Percentiles rank a stretch among this genome's conserved stretches.
These are phyloP conservation scores for Ailuropoda melanoleuca DNA, from an alignment of 2,113 vertebrate species.

Conservation along the genomic window DNA sequence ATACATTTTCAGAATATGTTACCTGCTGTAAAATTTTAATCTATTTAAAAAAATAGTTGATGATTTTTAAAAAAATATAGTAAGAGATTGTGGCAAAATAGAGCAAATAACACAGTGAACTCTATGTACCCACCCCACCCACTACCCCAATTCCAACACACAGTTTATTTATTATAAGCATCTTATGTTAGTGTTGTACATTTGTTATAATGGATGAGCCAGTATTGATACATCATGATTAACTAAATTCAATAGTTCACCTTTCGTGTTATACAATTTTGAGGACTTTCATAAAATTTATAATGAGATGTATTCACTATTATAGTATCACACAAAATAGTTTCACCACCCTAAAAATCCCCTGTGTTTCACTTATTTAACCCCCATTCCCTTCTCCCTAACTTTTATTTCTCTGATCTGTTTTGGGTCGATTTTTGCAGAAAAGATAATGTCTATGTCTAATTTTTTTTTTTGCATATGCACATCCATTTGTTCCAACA, in stretches of 20 bases:
- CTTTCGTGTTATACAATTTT: neutral
- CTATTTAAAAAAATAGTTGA: neutral
- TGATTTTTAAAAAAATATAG: neutral
- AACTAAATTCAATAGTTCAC: neutral
- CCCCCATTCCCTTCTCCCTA: neutral
- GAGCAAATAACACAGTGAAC: neutral
- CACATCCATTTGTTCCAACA: neutral
- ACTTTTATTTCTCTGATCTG: neutral
- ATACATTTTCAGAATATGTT: neutral
- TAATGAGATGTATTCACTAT: neutral
- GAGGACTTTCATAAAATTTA: neutral
- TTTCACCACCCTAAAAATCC: neutral
- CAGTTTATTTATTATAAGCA: neutral
- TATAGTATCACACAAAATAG: neutral
- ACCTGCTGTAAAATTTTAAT: neutral
- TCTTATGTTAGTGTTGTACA: neutral
- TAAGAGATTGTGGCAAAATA: neutral
- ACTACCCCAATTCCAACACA: neutral
- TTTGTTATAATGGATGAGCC: neutral
- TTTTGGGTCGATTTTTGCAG: neutral
- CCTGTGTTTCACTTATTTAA: neutral
- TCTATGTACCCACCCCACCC: neutral
- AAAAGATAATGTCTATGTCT: neutral
- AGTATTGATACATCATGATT: neutral
- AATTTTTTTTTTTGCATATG: neutral